These are phyloP conservation scores for Epinephelus malabaricus DNA, from an alignment of 2,797 vertebrate species.

Conservation along the genomic window DNA sequence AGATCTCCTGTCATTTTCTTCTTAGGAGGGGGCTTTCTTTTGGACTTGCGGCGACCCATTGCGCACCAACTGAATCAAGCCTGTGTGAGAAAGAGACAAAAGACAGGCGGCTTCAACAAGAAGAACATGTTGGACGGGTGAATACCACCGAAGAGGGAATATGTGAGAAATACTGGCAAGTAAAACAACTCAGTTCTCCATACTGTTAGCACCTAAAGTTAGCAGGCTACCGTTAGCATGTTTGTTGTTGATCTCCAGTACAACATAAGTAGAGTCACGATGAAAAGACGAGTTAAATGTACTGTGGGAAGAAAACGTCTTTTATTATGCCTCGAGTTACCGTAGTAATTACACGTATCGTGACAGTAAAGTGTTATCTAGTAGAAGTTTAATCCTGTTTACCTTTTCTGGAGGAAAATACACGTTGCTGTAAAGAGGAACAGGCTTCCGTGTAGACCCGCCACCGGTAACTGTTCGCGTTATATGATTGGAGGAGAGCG, in stretches of 20 bases:
- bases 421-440: conserved; percentile 51
- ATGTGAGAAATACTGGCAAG: neutral
- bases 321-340: rapidly evolving
- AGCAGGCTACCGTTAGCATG: conserved; percentile 71
- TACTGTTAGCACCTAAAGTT: conserved; percentile 28
- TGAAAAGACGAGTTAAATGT: neutral
- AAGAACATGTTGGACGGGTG: neutral
- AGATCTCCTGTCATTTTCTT: conserved; percentile 93
- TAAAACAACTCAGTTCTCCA: neutral
- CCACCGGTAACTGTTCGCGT: neutral
- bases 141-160: neutral
- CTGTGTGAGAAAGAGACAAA: conserved; percentile 16
- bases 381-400: conserved; percentile 57
- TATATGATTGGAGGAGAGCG: conserved; percentile 61
- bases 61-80: conserved; percentile 7
- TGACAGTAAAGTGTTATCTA: rapidly evolving
- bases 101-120: neutral
- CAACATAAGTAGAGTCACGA: conserved; percentile 2
- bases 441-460: neutral
- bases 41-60: conserved; percentile 95
- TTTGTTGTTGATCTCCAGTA: conserved; percentile 52
- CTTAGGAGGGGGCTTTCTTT: conserved; percentile 93
- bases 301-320: no score
- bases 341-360: rapidly evolving
- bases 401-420: conserved; percentile 58